Base-by-base conservation (phyloP, 2,113 vertebrate species). In the Salvelinus namaycush region DNA sequence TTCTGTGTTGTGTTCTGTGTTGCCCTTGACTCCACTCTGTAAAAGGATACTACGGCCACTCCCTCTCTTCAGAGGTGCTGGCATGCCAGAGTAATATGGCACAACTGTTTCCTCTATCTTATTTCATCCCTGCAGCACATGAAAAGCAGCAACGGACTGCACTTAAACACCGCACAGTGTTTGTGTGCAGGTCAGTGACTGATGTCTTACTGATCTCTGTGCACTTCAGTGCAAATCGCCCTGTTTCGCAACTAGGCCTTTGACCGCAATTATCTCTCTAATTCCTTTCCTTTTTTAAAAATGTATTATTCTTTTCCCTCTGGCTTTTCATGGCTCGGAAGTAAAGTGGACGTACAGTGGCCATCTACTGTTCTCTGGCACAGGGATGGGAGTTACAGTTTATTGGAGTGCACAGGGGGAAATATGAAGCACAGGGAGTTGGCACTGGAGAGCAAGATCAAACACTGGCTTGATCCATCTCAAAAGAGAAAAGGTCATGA, bases 181-280 rank as follows among this genome's bases (percentile, higher is more conserved):
- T 8, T 22, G 59, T 11, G 18, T 24, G n/a, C 59, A 62, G 59
- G 18, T 62, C 20, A 57, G 44, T 72, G 27, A 76, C 34, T 82
- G 70, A 79, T 68, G 9, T 79, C 77, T 79, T 68, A 20, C 75
- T 70, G 18, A 54, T 66, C 54, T 12, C 13, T 76, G 51, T 54
- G 83, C 24, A n/a, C 18, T 72, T 54, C 26, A 64, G 14, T 78
- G 83, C 26, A 26, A 2, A 31, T 49, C 24, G 5, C 34, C 18
- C 4, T 85, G 68, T 83, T 86, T 68, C 83, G 75, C 81, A 84
- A 81, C 83, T 44, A 14, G 49, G 5, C 5, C 65, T 22, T 60
- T 72, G 18, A 22, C 51, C 34, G 26, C 68, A 81, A 27, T 34
- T 16, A 22, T 7, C 20, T 54, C 1, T 60, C 44, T 8, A 65